Evolutionary conservation across 2,888 invertebrate genomes (phyloP), one percentile per base, ranked within the genome.

Genomic region (Drosophila neotestacea): DNA sequence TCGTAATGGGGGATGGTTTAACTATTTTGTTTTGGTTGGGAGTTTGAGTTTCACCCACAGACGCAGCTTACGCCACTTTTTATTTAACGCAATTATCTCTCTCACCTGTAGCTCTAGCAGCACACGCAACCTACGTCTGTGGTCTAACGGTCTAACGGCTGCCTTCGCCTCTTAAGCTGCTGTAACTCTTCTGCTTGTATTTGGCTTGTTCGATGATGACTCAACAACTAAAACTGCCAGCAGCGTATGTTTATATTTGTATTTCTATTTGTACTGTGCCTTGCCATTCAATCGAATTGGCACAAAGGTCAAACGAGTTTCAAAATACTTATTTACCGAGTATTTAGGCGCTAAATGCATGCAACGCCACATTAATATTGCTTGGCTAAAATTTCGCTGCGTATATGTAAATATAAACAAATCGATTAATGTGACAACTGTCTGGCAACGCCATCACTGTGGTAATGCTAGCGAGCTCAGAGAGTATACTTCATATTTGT

Each of bases 321-420:
- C 10, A 10, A 16, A 36, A 27, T 16, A 30, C 32, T 60, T 42
- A 55, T 38, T 36, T 6, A 9, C 51, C 28, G 42, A 51, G 51
- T 56, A 27, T 39, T 52, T 48, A 38, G 16, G 51, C 52, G 36
- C 46, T 69, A 63, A 58, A 62, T 70, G 62, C 75, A 51, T 81
- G 62, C 62, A 77, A 84, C 39, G 59, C 39, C 48, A 73, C 50
- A 59, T 55, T 60, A 61, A 46, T 48, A 70, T 68, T 64, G 63
- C 67, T 66, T 46, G 61, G 38, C 38, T 28, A 39, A 63, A 73
- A 70, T 61, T 77, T 71, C 58, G 71, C 66, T 78, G 70, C 70
- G 73, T 78, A 76, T 74, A 78, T 77, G 77, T 70, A 80, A 79
- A 80, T 80, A 79, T 75, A 79, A 80, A 80, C 81, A 79, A 79